Conservation (phyloP, 2,113 vertebrate species). For the Amphiprion percula region DNA sequence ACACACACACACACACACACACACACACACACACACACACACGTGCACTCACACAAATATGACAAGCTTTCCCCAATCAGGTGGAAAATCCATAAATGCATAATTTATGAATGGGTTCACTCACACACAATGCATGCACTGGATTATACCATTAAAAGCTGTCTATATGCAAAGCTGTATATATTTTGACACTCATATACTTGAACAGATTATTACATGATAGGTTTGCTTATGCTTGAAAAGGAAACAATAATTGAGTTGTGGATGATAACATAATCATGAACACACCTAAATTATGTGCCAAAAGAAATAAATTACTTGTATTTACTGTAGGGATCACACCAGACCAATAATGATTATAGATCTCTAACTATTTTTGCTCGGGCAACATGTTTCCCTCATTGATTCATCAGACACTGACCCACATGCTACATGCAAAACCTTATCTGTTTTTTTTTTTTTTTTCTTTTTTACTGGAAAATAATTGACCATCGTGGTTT, state of each 20-base stretch:
- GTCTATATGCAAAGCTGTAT: conserved; percentile 33
- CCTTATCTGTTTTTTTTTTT: too few relatives aligned
- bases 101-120: conserved; percentile 14
- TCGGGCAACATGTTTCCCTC: background rate
- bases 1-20: background rate
- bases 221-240: conserved; percentile 21
- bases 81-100: conserved; percentile 33
- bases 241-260: background rate
- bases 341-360: too few relatives aligned
- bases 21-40: background rate
- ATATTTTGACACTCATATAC: background rate
- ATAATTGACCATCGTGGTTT: background rate
- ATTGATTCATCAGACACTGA: background rate
- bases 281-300: background rate
- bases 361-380: too few relatives aligned
- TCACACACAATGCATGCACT: background rate
- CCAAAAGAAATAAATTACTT: background rate
- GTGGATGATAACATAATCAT: conserved; percentile 2
- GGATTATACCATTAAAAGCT: conserved; percentile 32
- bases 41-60: conserved; percentile 15
- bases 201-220: background rate
- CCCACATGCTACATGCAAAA: background rate
- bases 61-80: conserved; percentile 14
- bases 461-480: background rate
- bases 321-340: background rate